A percentile compares a stretch with the other conserved stretches of the same genome.
Evolutionary conservation across 2,888 invertebrate species (phyloP).

Genomic region (Arctia plantaginis): DNA sequence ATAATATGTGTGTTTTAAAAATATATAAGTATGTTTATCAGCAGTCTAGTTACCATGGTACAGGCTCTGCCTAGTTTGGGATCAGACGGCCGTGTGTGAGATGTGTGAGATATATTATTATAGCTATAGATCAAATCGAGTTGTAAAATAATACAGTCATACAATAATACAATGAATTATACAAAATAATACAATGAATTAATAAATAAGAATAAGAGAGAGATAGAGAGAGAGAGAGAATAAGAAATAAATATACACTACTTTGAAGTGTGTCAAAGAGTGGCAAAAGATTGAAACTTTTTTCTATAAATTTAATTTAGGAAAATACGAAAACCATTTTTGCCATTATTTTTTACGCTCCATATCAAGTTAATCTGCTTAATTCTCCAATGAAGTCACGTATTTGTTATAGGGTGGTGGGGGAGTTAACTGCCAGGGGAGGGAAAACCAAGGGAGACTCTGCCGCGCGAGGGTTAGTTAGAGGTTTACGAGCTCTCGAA

Average conservation of each 20-base stretch:
- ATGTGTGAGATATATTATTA: too few relatives aligned
- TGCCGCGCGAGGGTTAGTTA: conserved; percentile 22
- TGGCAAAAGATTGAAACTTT: conserved; percentile 7
- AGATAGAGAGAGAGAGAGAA: too few relatives aligned
- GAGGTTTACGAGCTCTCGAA: conserved; percentile 34
- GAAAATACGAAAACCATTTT: conserved; percentile 35
- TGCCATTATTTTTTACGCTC: conserved; percentile 49
- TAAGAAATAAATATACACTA: neutral
- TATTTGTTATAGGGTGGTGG: conserved; percentile 34
- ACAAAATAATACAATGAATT: too few relatives aligned
- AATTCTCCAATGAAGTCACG: conserved; percentile 52
- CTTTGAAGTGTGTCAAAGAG: neutral
- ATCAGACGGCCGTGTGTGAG: too few relatives aligned
- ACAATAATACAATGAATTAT: too few relatives aligned
- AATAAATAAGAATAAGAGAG: too few relatives aligned
- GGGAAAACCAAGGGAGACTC: conserved; percentile 16
- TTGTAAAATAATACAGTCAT: too few relatives aligned
- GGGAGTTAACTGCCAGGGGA: conserved; percentile 10
- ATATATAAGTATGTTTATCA: too few relatives aligned
- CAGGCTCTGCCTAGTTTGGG: too few relatives aligned
- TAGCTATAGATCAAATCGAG: too few relatives aligned
- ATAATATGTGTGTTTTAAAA: too few relatives aligned
- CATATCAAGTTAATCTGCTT: conserved; percentile 49
- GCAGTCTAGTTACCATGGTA: too few relatives aligned
- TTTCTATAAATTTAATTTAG: conserved; percentile 47